Percentiles rank a stretch among this genome's conserved stretches.
Evolutionary conservation across 2,888 invertebrate genomes (phyloP).

Genomic region (Mermis nigrescens): DNA sequence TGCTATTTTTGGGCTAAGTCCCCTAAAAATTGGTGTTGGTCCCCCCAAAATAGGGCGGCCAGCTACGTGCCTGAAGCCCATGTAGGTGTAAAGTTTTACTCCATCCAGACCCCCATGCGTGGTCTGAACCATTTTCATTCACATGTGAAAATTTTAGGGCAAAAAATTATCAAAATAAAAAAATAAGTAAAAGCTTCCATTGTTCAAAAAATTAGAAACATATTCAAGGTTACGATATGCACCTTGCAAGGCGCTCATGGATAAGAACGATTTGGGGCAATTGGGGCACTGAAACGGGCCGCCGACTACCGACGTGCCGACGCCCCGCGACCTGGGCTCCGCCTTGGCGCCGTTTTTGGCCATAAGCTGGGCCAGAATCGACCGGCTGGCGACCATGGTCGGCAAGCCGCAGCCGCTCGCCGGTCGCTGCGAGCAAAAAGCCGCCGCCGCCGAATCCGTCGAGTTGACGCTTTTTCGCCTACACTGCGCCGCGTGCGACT

Average conservation of each 20-base stretch:
- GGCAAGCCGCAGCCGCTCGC: background rate
- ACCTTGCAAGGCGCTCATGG: constrained; percentile 26
- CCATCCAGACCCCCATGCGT: too few relatives aligned
- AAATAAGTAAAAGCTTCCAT: background rate
- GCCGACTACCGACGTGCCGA: background rate
- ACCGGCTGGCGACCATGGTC: background rate
- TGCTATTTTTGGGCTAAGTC: too few relatives aligned
- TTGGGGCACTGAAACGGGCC: constrained; percentile 21
- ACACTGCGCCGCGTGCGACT: background rate
- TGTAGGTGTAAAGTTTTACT: too few relatives aligned
- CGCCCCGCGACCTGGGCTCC: background rate
- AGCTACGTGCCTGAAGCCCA: too few relatives aligned
- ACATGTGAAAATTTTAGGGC: too few relatives aligned
- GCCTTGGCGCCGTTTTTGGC: background rate
- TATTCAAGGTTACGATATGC: background rate
- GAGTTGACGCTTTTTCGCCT: background rate
- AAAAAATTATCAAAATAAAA: too few relatives aligned
- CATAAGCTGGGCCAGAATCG: background rate
- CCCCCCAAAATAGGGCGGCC: too few relatives aligned
- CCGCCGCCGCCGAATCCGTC: background rate
- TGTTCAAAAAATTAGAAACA: background rate
- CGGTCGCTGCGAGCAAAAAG: background rate
- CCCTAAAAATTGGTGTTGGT: too few relatives aligned
- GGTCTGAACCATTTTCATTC: too few relatives aligned
- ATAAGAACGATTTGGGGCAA: constrained; percentile 29